Evolutionary conservation across 2,113 vertebrate genomes (phyloP).

Genomic region (Mormyrus lacerda): DNA sequence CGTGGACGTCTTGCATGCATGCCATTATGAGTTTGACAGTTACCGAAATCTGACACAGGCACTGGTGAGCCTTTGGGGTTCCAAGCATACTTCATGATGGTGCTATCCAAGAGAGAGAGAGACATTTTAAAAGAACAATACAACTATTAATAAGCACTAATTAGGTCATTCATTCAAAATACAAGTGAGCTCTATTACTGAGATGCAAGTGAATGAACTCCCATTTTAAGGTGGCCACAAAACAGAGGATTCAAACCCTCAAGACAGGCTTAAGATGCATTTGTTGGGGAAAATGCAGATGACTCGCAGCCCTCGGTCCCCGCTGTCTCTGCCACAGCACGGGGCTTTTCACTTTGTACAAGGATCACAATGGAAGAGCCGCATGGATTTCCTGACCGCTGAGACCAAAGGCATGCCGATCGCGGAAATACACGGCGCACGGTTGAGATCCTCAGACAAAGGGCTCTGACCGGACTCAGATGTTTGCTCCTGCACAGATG

Average conservation of each 20-base stretch:
- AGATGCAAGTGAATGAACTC: background rate
- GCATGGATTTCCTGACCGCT: background rate
- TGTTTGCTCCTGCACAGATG: background rate
- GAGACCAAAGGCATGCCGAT: background rate
- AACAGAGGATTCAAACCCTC: background rate
- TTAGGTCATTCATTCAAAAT: background rate
- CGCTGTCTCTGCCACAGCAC: background rate
- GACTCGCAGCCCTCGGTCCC: background rate
- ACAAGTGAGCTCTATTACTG: background rate
- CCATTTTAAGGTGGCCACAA: background rate
- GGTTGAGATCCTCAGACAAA: background rate
- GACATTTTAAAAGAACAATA: background rate
- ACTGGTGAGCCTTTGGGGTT: background rate
- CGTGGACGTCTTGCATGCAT: background rate
- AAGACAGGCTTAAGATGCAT: background rate
- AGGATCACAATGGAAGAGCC: background rate
- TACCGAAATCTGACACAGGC: background rate
- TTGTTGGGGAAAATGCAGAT: background rate
- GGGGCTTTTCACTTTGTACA: background rate
- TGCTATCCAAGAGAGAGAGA: background rate
- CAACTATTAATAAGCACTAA: background rate
- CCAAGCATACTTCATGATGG: background rate
- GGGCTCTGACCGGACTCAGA: background rate
- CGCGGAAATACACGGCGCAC: no score
- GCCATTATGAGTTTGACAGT: background rate